Conservation (phyloP, 1,140 invertebrate species). For the Rhagoletis zephyria region DNA sequence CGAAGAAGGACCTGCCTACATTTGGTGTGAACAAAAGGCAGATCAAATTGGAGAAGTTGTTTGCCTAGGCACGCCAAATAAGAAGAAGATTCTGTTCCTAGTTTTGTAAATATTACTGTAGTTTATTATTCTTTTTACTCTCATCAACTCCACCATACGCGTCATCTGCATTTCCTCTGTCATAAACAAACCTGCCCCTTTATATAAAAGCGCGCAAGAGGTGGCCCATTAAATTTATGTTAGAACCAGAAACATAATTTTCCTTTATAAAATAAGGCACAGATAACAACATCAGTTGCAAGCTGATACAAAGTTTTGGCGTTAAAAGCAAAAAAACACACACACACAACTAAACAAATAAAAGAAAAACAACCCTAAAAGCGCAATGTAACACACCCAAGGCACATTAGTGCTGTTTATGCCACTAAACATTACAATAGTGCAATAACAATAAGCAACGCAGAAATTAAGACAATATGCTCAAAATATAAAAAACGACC, state of each 20-base stretch:
- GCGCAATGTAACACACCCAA: constrained; percentile 30
- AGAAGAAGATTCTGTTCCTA: too few relatives aligned
- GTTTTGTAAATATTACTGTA: too few relatives aligned
- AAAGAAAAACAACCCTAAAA: not conserved
- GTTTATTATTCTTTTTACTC: too few relatives aligned
- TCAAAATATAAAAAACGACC: too few relatives aligned
- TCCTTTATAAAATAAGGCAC: not conserved
- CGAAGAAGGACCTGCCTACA: too few relatives aligned
- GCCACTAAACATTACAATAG: not conserved
- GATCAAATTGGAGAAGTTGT: too few relatives aligned
- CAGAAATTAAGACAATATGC: constrained; percentile 23
- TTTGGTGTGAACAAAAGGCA: too few relatives aligned
- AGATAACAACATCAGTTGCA: constrained; percentile 40
- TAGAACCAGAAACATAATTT: not conserved
- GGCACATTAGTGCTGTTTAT: not conserved
- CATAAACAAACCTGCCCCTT: not conserved
- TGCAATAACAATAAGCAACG: constrained; percentile 11
- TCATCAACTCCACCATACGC: not conserved
- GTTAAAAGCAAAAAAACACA: not conserved
- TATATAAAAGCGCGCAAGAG: not conserved
- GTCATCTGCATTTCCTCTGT: constrained; percentile 20
- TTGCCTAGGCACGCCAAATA: too few relatives aligned
- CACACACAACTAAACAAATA: too few relatives aligned
- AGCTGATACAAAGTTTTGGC: not conserved
- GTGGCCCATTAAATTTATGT: not conserved